A percentile compares a stretch with the other conserved stretches of the same genome.
Conservation (phyloP, 2,888 invertebrate species). For the Melieria crassipennis region DNA sequence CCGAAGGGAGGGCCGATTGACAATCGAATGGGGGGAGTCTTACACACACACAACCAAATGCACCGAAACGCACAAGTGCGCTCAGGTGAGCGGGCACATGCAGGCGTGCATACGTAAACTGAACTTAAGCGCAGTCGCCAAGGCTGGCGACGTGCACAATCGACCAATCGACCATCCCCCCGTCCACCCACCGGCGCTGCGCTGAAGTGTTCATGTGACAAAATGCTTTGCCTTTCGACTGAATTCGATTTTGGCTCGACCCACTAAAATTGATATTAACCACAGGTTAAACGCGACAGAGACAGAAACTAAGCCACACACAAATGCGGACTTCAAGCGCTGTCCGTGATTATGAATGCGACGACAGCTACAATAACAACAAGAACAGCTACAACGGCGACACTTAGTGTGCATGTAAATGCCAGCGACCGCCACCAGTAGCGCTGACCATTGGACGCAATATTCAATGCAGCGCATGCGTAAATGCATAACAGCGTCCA, state of each 20-base stretch:
- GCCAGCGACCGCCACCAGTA: not conserved
- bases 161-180: not conserved
- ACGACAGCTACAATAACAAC: not conserved
- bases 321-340: too few species aligned
- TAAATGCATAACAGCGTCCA: conserved; percentile 55
- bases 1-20: too few species aligned
- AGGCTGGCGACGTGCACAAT: not conserved
- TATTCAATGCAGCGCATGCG: conserved; percentile 54
- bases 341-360: too few species aligned
- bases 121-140: not conserved
- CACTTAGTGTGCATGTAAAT: too few species aligned
- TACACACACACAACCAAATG: conserved; percentile 6
- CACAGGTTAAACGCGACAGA: not conserved
- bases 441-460: not conserved
- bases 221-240: not conserved
- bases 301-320: not conserved
- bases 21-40: not conserved
- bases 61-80: not conserved
- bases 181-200: not conserved
- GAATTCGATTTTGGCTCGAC: not conserved
- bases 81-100: not conserved
- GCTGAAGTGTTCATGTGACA: not conserved
- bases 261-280: not conserved
- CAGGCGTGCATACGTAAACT: not conserved
- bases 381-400: not conserved